Evolutionary conservation across 2,888 invertebrate species (phyloP).

Genomic region (Caenorhabditis sp.): DNA sequence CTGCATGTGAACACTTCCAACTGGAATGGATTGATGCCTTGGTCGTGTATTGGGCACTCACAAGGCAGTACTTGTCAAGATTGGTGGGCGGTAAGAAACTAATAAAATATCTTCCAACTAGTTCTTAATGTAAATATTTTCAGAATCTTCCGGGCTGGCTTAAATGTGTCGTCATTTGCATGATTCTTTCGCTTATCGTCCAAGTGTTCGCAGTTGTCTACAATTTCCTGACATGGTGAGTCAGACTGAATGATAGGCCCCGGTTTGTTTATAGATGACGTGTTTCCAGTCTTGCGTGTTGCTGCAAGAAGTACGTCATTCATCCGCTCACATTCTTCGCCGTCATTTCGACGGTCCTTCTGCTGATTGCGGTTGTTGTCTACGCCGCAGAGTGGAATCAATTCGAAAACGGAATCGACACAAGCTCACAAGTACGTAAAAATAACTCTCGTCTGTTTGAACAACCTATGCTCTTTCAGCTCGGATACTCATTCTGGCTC

Average conservation of each 20-base stretch:
- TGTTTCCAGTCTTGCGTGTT: constrained; percentile 57
- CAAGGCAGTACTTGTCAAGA: constrained; percentile 29
- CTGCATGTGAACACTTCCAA: not conserved
- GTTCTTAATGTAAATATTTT: constrained; percentile 14
- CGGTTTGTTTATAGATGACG: not conserved
- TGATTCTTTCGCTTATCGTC: constrained; percentile 59
- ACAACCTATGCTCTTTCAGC: constrained; percentile 38
- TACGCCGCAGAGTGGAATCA: constrained; percentile 58
- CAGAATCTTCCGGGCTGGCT: constrained; percentile 58
- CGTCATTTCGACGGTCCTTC: constrained; percentile 47
- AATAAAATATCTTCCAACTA: no score
- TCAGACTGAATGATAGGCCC: constrained; percentile 8
- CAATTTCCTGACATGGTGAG: constrained; percentile 61
- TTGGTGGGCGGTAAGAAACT: constrained; percentile 50
- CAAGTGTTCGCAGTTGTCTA: constrained; percentile 55
- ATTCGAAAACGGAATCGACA: constrained; percentile 13
- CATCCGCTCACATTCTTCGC: constrained; percentile 65
- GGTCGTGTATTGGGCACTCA: constrained; percentile 47
- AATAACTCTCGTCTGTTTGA: not conserved
- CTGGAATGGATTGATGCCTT: constrained; percentile 57
- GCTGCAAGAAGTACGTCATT: constrained; percentile 68
- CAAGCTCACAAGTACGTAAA: constrained; percentile 15
- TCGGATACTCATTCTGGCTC: constrained; percentile 68
- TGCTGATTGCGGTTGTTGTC: constrained; percentile 62
- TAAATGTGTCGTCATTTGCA: constrained; percentile 58